Evolutionary conservation across 1,140 invertebrate genomes (phyloP).

Genomic region (Calycopis cecrops): DNA sequence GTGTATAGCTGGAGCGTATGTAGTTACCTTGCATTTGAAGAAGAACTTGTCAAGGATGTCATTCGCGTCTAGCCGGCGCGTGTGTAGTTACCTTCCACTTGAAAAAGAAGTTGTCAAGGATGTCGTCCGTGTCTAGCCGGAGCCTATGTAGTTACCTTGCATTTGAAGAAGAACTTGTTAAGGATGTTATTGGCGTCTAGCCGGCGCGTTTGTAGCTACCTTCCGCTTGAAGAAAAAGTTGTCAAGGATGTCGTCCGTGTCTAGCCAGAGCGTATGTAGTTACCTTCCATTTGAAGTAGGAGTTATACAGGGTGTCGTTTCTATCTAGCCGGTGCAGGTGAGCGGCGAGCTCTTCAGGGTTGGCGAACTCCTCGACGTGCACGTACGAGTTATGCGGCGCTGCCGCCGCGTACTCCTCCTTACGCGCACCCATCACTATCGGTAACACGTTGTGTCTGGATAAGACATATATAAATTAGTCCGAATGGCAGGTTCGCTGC

Average conservation of each 20-base stretch:
- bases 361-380: conserved; percentile 95
- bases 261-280: too few relatives aligned
- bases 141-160: conserved; percentile 78
- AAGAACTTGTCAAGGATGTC: conserved; percentile 94
- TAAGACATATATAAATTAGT: conserved; percentile 15
- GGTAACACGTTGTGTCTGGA: conserved; percentile 91
- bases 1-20: too few relatives aligned
- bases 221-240: too few relatives aligned
- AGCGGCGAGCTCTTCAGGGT: conserved; percentile 87
- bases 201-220: too few relatives aligned
- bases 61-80: conserved; percentile 89
- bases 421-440: conserved; percentile 96
- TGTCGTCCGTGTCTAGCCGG: too few relatives aligned
- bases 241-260: too few relatives aligned
- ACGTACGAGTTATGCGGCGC: conserved; percentile 93
- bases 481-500: too few relatives aligned
- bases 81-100: too few relatives aligned
- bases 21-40: conserved; percentile 93
- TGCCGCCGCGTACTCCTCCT: conserved; percentile 89
- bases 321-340: conserved; percentile 90
- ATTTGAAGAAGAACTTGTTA: conserved; percentile 95
- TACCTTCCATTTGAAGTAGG: conserved; percentile 93
- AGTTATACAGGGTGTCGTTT: conserved; percentile 92
- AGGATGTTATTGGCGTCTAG: conserved; percentile 90
- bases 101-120: too few relatives aligned